Percentiles rank a stretch among this genome's conserved stretches.
phyloP scores from a whole-genome alignment of 2,888 invertebrate genomes.

The Ormyrus nitidulus region DNA sequence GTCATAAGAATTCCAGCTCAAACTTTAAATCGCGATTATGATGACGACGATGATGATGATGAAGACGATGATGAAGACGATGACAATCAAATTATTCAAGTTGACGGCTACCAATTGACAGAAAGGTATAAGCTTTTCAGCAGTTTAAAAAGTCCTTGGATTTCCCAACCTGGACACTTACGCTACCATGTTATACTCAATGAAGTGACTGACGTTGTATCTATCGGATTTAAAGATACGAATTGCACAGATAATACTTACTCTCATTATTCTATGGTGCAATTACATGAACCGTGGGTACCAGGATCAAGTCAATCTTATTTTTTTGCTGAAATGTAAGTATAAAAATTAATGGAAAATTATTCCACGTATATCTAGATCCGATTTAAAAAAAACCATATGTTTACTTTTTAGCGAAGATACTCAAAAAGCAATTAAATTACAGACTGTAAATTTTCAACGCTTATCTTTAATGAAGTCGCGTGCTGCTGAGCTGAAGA shows the following conservation, averaged over 20 bases:
- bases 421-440: slow-evolving; percentile 76
- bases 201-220: slow-evolving; percentile 61
- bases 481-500: slow-evolving; percentile 77
- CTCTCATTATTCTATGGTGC: slow-evolving; percentile 61
- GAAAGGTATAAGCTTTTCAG: slow-evolving; percentile 51
- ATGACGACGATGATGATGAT: slow-evolving; percentile 51
- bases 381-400: not conserved
- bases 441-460: slow-evolving; percentile 53
- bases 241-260: slow-evolving; percentile 61
- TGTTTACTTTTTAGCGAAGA: slow-evolving; percentile 69
- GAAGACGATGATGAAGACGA: slow-evolving; percentile 56
- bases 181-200: slow-evolving; percentile 64
- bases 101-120: slow-evolving; percentile 56
- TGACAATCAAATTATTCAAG: slow-evolving; percentile 57
- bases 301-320: slow-evolving; percentile 62
- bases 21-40: slow-evolving; percentile 59
- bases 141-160: slow-evolving; percentile 50
- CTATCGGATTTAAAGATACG: slow-evolving; percentile 62
- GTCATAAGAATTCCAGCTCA: slow-evolving; percentile 81
- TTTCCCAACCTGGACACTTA: slow-evolving; percentile 60
- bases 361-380: slow-evolving; percentile 1
- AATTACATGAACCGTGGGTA: slow-evolving; percentile 67
- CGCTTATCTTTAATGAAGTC: slow-evolving; percentile 45
- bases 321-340: slow-evolving; percentile 64
- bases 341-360: slow-evolving; percentile 15